Evolutionary conservation across 2,113 vertebrate species (phyloP), one percentile per base, ranked within the genome.

Genomic region (Arenaria interpres): DNA sequence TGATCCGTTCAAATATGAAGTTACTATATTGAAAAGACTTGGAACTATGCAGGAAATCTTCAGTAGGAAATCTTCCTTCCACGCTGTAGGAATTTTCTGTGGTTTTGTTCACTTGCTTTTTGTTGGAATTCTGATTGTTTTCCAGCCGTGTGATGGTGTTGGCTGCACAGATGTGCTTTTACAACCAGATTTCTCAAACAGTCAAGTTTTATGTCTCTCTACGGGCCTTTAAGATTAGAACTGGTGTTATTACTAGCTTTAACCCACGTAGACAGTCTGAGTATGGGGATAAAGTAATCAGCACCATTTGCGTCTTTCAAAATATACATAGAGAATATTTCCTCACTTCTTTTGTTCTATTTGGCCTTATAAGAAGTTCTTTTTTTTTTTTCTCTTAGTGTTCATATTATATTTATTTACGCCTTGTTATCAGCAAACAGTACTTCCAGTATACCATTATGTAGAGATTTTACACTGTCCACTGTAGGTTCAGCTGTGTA

Each of bases 101-200:
- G 95, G 35, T 71, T 96, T 95, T 95, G 56, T 92, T 94, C 88
- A 86, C 92, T 95, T 96, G 96, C 53, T 74, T 92, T 91, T 78
- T 84, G 72, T 68, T 86, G 80, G 73, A 94, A 92, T 95, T 90
- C 75, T 64, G 75, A 75, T 94, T 96, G 88, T 96, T 94, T 94
- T 92, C 76, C 89, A 93, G 71, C 60, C 24, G 1, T 66, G 73
- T 87, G 83, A 82, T 90, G 77, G 72, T 92, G 83, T 89, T 95
- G 88, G 96, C 96, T 84, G 76, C 88, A 75, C 95, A 96, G 93
- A 96, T 96, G 92, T 93, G 88, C 90, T 94, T 96, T 97, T 96
- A 96, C 85, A 95, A 95, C 79, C 64, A 93, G 73, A 67, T 86
- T 96, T 96, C 79, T 96, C 76, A 90, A 94, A 51, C 88, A 93